Base-by-base conservation (phyloP, 2,113 vertebrate species). In the zebrafish (Danio rerio) region DNA sequence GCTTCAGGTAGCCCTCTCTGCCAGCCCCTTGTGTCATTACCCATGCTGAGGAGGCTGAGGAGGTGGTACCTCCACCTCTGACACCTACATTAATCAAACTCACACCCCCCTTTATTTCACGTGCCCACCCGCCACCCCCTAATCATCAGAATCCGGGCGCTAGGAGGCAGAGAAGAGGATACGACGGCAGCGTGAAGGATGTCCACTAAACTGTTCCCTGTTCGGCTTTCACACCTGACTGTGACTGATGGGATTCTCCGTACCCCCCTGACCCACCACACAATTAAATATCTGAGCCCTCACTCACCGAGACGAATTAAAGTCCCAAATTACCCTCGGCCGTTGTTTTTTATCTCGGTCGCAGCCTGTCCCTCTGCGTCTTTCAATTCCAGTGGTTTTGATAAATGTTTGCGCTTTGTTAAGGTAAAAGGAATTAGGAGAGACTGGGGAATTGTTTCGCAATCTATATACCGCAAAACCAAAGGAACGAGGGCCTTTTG, bases 31-130 rank as follows among this genome's bases (percentile, higher is more conserved):
- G 94, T 93, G 90, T 89, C 92, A 92, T 96, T 94, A 95, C 84
- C 80, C 88, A 92, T 94, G 90, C 91, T 87, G 87, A 63, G 52
- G 86, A 81, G 78, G 73, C 74, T 89, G 85, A 84, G 85, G 87
- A 86, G 88, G 90, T 88, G 89, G 82, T 72, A 16, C 89, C 53
- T 82, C 80, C 74, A 74, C 75, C 75, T 77, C 87, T 93, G 92
- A 94, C 92, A 93, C 92, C 91, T 92, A 92, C 93, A 94, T 94
- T 94, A 94, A 94, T 94, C 94, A 94, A 88, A 87, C 88, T 86
- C 18, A 20, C 81, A 69, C 31, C 85, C 69, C 71, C 49, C 7
- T 53, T 12, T 52, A n/a, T 61, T 66, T 66, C 31, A 53, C 15
- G 4, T 53, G 62, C 62, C 77, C 65, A 75, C 9, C 62, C 83